phyloP scores from a whole-genome alignment of 2,797 vertebrate species.

The Lycodopsis pacificus region DNA sequence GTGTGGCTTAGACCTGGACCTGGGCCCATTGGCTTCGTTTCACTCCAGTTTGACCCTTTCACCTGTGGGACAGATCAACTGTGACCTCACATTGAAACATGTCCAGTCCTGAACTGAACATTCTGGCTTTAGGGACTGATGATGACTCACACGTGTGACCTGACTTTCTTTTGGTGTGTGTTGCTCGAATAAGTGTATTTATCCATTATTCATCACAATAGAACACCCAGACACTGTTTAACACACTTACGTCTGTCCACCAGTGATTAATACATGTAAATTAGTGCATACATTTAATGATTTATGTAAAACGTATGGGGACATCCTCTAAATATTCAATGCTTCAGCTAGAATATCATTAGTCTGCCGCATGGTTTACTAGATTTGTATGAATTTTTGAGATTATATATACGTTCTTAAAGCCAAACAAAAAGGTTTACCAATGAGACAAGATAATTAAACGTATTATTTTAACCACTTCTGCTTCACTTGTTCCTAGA shows the following conservation, averaged over 20 bases:
- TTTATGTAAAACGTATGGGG: slow-evolving; percentile 33
- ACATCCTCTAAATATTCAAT: slow-evolving; percentile 20
- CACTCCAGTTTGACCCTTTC: slow-evolving; percentile 41
- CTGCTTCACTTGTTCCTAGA: not conserved
- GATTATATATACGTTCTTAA: not conserved
- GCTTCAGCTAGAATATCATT: slow-evolving; percentile 4
- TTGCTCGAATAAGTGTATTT: slow-evolving; percentile 22
- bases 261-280: slow-evolving; percentile 39
- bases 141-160: slow-evolving; percentile 63
- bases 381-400: not conserved
- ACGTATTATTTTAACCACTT: not conserved
- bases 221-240: slow-evolving; percentile 21
- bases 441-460: not conserved
- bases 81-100: slow-evolving; percentile 32
- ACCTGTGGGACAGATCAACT: slow-evolving; percentile 17
- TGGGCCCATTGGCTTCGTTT: slow-evolving; percentile 10
- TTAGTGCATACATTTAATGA: slow-evolving; percentile 31
- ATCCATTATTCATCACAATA: slow-evolving; percentile 42
- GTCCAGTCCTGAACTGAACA: slow-evolving; percentile 44
- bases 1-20: slow-evolving; percentile 40
- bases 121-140: slow-evolving; percentile 39
- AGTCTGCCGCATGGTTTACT: not conserved
- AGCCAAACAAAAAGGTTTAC: not conserved
- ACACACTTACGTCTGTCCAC: not conserved
- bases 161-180: slow-evolving; percentile 42